phyloP scores from a whole-genome alignment of 2,797 vertebrate species.

The Peromyscus eremicus region DNA sequence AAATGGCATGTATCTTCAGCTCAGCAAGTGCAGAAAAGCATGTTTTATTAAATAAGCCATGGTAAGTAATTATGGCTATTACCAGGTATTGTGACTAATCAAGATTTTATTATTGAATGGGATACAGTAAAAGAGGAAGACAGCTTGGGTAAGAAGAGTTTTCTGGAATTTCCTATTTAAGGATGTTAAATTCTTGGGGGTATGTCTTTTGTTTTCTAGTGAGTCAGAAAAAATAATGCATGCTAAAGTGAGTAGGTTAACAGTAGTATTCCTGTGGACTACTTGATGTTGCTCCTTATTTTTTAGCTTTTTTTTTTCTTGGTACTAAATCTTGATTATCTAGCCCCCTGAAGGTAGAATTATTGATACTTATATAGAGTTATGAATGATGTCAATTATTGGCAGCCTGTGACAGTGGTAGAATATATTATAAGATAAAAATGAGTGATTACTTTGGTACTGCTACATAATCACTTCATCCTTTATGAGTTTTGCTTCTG shows the following conservation, averaged over 20 bases:
- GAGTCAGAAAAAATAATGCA: neutral
- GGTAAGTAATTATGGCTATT: constrained; percentile 69
- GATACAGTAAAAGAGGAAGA: constrained; percentile 26
- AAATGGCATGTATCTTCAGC: constrained; percentile 35
- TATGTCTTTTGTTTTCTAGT: constrained; percentile 30
- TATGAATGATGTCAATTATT: constrained; percentile 70
- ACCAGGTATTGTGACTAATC: constrained; percentile 62
- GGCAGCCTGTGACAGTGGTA: constrained; percentile 40
- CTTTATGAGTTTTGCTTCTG: constrained; percentile 67
- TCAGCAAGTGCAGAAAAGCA: constrained; percentile 56
- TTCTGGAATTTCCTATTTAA: constrained; percentile 20
- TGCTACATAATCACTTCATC: constrained; percentile 54
- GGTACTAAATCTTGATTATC: constrained; percentile 71
- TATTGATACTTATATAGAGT: constrained; percentile 66
- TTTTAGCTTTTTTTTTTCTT: constrained; percentile 49
- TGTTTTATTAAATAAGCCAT: constrained; percentile 70
- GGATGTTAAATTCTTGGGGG: neutral
- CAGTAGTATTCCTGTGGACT: constrained; percentile 23
- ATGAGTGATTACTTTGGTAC: constrained; percentile 53
- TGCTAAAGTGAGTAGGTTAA: constrained; percentile 38
- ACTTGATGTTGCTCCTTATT: constrained; percentile 48
- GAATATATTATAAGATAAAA: constrained; percentile 57
- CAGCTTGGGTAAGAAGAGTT: neutral
- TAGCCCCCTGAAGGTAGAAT: constrained; percentile 48
- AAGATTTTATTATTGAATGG: constrained; percentile 56